Evolutionary conservation across 92 coral and sea anemone genomes (phyloP).

Genomic region (Paragorgia papillata): DNA sequence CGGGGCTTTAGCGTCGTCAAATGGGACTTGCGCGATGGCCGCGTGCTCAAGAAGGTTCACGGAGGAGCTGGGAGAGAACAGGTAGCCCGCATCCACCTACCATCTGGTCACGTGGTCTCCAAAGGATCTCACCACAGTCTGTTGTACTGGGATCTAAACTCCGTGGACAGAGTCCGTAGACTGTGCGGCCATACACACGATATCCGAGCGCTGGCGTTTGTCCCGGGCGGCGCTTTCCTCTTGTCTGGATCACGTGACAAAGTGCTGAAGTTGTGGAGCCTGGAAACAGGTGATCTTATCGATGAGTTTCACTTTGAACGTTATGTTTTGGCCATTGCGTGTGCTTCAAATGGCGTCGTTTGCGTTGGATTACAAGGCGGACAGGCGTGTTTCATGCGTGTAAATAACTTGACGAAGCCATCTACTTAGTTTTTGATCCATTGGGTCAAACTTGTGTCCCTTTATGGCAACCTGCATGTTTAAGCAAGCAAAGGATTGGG

Average conservation of each 20-base stretch:
- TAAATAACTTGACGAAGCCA: not conserved
- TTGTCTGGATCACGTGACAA: constrained; percentile 64
- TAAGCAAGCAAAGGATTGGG: too few species aligned
- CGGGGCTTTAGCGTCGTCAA: constrained; percentile 50
- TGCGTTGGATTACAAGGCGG: constrained; percentile 58
- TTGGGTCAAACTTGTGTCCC: too few species aligned
- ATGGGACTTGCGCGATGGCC: constrained; percentile 48
- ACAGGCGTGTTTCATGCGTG: constrained; percentile 51
- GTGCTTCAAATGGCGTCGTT: constrained; percentile 44
- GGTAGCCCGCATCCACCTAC: constrained; percentile 47
- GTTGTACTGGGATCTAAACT: constrained; percentile 41
- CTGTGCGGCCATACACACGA: constrained; percentile 39
- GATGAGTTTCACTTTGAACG: constrained; percentile 60
- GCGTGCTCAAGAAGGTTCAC: constrained; percentile 18
- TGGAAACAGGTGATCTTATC: constrained; percentile 22
- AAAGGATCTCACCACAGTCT: constrained; percentile 53
- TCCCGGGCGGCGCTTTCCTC: constrained; percentile 29
- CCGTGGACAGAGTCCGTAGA: constrained; percentile 1
- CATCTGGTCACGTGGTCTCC: constrained; percentile 34
- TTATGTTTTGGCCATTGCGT: constrained; percentile 37
- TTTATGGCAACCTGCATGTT: too few species aligned
- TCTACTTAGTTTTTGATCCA: too few species aligned
- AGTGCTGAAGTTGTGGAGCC: constrained; percentile 48
- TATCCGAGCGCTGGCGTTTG: constrained; percentile 33
- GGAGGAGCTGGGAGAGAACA: constrained; percentile 56